Evolutionary conservation across 2,888 invertebrate genomes (phyloP), one percentile per base, ranked within the genome.

Genomic region (Drosophila colorata): DNA sequence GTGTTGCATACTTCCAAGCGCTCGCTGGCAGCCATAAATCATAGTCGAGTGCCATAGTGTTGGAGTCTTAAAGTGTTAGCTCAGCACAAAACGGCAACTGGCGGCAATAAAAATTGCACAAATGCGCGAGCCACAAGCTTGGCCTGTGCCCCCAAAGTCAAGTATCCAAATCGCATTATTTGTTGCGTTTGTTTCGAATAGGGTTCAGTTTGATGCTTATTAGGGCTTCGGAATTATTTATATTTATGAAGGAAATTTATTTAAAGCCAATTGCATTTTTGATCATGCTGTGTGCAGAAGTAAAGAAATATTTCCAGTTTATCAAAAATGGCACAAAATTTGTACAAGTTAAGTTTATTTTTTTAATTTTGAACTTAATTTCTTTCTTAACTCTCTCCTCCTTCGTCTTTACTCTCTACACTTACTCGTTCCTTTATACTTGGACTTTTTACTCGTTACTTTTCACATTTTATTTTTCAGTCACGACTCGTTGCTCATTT

Each of bases 1-100:
- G 35, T 81, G 87, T 77, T 87, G 87, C 83, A 84, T 84, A 84
- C 82, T 84, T 83, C 55, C 56, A 16, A 67, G 87, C 69, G 65
- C 80, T 44, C 40, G 46, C 61, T 71, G 66, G 64, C 69, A 65
- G 69, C 85, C 72, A 82, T 87, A 83, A 83, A 87, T 83, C 87
- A 81, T 81, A 48, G 46, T 52, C 59, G 63, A 73, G 78, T 70
- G 68, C 66, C 74, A 69, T 53, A 66, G 70, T 74, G 74, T 55
- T 51, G 55, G 64, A 38, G 69, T 40, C 74, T 81, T 84, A 80
- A 87, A 81, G 85, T 84, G 79, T 79, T 74, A 79, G 78, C 64
- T 78, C 74, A 70, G 74, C 79, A 76, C 69, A 78, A 74, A 82
- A 69, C 52, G 57, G 56, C 67, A 57, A 60, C 52, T 28, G 47